Percentiles rank a stretch among this genome's conserved stretches.
phyloP scores from a whole-genome alignment of 2,113 vertebrate genomes.

The Tympanuchus pallidicinctus region DNA sequence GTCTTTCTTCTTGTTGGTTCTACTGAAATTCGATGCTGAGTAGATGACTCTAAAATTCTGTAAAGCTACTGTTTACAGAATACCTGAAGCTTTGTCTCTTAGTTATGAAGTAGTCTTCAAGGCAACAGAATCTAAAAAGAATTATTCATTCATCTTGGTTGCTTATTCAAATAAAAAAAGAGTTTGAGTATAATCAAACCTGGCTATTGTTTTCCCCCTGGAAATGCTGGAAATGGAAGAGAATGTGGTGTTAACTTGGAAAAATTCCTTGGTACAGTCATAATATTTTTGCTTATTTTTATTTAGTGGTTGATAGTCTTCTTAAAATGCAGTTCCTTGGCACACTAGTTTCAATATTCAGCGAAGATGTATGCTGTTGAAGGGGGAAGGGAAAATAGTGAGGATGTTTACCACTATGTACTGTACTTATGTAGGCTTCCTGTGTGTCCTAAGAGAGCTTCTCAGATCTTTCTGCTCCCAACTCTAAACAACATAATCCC shows the following conservation, averaged over 20 bases:
- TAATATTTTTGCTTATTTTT: background rate
- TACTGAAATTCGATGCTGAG: background rate
- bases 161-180: background rate
- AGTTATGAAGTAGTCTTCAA: fast-evolving
- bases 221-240: background rate
- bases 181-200: background rate
- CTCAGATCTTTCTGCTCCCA: background rate
- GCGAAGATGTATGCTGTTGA: background rate
- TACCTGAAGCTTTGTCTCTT: background rate
- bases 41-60: background rate
- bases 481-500: background rate
- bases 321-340: background rate
- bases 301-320: background rate
- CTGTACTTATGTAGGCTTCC: background rate
- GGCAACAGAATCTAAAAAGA: background rate
- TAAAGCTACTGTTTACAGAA: background rate
- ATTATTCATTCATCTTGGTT: background rate
- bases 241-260: background rate
- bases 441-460: background rate
- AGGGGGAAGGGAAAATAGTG: background rate
- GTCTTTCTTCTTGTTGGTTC: background rate
- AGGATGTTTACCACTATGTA: background rate
- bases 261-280: background rate
- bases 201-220: background rate
- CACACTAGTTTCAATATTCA: background rate